Evolutionary conservation across 2,113 vertebrate genomes (phyloP), one percentile per base, ranked within the genome.

Genomic region (Narcine bancroftii): DNA sequence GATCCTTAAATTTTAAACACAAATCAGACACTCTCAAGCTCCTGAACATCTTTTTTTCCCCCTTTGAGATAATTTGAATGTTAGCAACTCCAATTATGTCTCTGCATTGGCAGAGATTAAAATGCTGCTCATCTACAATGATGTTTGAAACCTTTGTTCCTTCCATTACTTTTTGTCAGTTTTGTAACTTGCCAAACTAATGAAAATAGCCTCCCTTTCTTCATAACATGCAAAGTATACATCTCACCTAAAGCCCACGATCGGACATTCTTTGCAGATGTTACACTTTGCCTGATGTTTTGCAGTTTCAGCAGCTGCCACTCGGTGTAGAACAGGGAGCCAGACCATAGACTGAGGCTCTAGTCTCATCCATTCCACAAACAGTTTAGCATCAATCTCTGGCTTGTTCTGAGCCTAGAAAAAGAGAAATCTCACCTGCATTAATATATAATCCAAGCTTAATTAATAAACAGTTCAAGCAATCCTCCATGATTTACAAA

Each of bases 271-370:
- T 93, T 99, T 99, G 94, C 98, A 99, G 96, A 99, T 99, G 96
- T 99, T 99, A 94, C 99, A 99, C 93, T 99, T 99, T 93, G 99
- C 99, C 94, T 99, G 99, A 95, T 99, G 99, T 92, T 99, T 99
- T 10, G 98, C 98, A 0, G 98, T 99, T 95, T 99, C 99, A 0
- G 98, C 97, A 1, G 99, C 98, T 50, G 98, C 99, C 92, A 99
- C 99, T 0, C 99, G 95, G 93, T 99, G 98, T 83, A 99, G 96
- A 92, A 99, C 98, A 0, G 99, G 98, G 26, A 99, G 95, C 98
- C 98, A 99, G 7, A 99, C 99, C 98, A 99, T 97, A 33, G 98
- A 99, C 94, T 99, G 98, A 0, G 99, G 99, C 92, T 99, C 99
- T 94, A 99, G 95, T 76, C 89, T 97, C 99, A 99, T 99, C 99